phyloP scores from a whole-genome alignment of 1,140 invertebrate genomes.

The Solen grandis region DNA sequence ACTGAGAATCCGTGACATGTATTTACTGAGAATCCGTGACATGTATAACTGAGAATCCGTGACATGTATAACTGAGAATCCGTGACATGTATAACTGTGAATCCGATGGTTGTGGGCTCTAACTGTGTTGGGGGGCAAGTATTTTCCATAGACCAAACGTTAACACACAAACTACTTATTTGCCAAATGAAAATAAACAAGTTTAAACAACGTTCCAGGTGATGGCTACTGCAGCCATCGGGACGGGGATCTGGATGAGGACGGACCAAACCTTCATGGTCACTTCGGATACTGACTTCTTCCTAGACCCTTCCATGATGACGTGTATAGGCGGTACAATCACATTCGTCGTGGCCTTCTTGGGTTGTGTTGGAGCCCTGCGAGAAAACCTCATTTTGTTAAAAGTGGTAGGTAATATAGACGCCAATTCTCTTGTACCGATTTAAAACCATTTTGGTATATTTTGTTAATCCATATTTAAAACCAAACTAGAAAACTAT shows the following conservation, averaged over 20 bases:
- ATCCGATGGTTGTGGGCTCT: no score
- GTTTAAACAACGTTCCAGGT: constrained; percentile 83
- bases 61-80: no score
- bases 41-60: no score
- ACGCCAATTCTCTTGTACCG: not conserved
- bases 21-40: no score
- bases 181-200: no score
- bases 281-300: constrained; percentile 92
- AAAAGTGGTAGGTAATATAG: constrained; percentile 93
- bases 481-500: no score
- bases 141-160: no score
- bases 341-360: constrained; percentile 95
- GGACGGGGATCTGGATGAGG: constrained; percentile 94
- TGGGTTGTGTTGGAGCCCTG: constrained; percentile 94
- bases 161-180: no score
- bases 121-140: no score
- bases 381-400: constrained; percentile 95
- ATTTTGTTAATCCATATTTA: not conserved
- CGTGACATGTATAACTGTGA: no score
- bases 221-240: constrained; percentile 91
- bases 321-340: constrained; percentile 93
- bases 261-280: constrained; percentile 93
- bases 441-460: not conserved
- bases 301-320: constrained; percentile 94
- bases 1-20: no score